A percentile compares a stretch with the other conserved stretches of the same genome.
phyloP scores from a whole-genome alignment of 1,140 invertebrate genomes.

The Acyrthosiphon pisum region DNA sequence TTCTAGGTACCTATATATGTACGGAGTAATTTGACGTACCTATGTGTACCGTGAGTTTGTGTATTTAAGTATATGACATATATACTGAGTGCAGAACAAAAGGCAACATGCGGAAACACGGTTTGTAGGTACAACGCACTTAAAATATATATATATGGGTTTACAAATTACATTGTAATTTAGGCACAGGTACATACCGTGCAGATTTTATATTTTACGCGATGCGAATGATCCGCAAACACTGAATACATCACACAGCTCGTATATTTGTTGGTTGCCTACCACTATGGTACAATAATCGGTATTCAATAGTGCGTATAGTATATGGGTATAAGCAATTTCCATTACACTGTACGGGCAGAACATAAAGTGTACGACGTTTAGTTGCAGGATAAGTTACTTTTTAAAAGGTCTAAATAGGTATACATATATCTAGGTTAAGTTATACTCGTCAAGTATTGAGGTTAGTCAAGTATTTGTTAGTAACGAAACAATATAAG shows the following conservation, averaged over 20 bases:
- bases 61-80: not conserved
- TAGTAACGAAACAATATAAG: not conserved
- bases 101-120: not conserved
- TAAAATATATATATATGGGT: not conserved
- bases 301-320: not conserved
- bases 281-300: not conserved
- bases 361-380: not conserved
- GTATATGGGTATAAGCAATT: not conserved
- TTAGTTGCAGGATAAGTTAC: not conserved
- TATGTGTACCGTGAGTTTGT: not conserved
- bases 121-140: not conserved
- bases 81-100: not conserved
- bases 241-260: not conserved
- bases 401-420: not conserved
- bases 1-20: not conserved
- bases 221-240: not conserved
- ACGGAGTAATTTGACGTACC: not conserved
- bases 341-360: not conserved
- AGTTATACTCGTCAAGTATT: not conserved
- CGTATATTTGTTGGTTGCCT: not conserved
- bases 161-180: not conserved
- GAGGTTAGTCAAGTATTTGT: no score
- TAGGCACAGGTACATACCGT: not conserved
- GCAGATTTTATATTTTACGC: not conserved
- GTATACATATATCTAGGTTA: not conserved